Evolutionary conservation across 64 coral and sea anemone species (phyloP), one percentile per base, ranked within the genome.

Genomic region (Hydrozoanthus tunicans): DNA sequence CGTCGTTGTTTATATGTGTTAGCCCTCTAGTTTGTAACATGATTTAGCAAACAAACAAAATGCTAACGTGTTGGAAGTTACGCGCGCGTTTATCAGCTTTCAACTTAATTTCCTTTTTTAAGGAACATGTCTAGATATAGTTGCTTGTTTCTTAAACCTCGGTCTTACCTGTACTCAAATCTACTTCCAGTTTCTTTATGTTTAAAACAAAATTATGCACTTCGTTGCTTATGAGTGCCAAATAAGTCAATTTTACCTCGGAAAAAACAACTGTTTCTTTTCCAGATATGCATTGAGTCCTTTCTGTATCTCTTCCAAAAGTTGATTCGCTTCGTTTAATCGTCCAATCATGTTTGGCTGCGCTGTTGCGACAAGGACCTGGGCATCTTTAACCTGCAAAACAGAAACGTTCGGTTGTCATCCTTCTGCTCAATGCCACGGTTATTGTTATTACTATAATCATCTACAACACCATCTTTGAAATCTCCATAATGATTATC

Each of bases 211-310:
- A 3, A 56, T 3, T 8, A 0, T 51, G 27, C 23, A 12, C 2
- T 64, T 78, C 6, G 15, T 56, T 10, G 15, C 7, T 7, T 58
- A 68, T 69, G 2, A 70, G 5, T 6, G 24, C 32, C 43, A n/a
- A 51, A 71, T n/a, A 73, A 13, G 3, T 56, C 13, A 86, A 4
- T 69, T 6, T n/a, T 85, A 99, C 97, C 97, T 93, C 32, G 97
- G 97, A 75, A 99, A 99, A 90, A 99, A 99, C 58, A 99, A 79
- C 66, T 99, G 97, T 75, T 99, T 99, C 84, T 99, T 99, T 53
- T 99, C 97, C 71, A 99, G 81, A 62, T 99, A 99, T 0, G 97
- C 97, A 80, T 99, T 99, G n/a, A 99, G 86, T 56, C 97, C 97
- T 84, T 99, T 99, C 89, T 99, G 97, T 81, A 99, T 99, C 75